phyloP scores from a whole-genome alignment of 2,888 invertebrate species.

The Amitus sp. region DNA sequence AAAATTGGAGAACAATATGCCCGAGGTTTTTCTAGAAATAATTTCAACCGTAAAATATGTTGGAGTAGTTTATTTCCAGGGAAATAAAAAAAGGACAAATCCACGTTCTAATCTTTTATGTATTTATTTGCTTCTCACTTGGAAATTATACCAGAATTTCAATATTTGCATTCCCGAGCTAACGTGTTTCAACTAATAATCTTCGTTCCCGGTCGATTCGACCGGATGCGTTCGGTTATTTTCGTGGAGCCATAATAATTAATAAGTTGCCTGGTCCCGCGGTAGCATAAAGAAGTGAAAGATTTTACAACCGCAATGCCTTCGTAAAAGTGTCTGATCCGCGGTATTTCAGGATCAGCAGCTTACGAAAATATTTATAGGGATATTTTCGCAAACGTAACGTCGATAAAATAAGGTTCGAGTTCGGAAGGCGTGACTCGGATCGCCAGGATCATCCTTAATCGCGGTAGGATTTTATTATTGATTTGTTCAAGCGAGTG shows the following conservation, averaged over 20 bases:
- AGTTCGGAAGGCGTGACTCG: slow-evolving; percentile 25
- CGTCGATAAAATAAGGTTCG: slow-evolving; percentile 23
- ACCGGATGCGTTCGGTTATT: slow-evolving; percentile 13
- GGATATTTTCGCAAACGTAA: slow-evolving; percentile 23
- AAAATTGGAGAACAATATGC: too few species aligned
- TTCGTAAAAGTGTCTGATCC: slow-evolving; percentile 31
- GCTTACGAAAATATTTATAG: slow-evolving; percentile 33
- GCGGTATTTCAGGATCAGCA: slow-evolving; percentile 33
- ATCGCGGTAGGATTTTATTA: slow-evolving; percentile 7
- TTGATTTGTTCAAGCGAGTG: slow-evolving; percentile 21
- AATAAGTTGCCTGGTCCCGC: slow-evolving; percentile 17
- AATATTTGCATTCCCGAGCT: slow-evolving; percentile 17
- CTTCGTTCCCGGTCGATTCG: neutral
- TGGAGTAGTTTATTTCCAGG: too few species aligned
- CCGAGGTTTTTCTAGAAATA: too few species aligned
- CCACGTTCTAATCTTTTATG: slow-evolving; percentile 1
- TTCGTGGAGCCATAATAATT: slow-evolving; percentile 26
- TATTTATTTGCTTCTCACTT: slow-evolving; percentile 1
- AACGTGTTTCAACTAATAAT: slow-evolving; percentile 1
- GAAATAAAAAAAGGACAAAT: too few species aligned
- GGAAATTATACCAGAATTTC: slow-evolving; percentile 9
- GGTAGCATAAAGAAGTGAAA: slow-evolving; percentile 24
- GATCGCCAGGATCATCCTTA: slow-evolving; percentile 10
- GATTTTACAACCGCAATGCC: slow-evolving; percentile 30
- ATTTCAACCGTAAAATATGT: too few species aligned